A percentile compares a stretch with the other conserved stretches of the same genome.
Conservation (phyloP, 2,888 invertebrate genomes). For the Opisthograptis luteolata region DNA sequence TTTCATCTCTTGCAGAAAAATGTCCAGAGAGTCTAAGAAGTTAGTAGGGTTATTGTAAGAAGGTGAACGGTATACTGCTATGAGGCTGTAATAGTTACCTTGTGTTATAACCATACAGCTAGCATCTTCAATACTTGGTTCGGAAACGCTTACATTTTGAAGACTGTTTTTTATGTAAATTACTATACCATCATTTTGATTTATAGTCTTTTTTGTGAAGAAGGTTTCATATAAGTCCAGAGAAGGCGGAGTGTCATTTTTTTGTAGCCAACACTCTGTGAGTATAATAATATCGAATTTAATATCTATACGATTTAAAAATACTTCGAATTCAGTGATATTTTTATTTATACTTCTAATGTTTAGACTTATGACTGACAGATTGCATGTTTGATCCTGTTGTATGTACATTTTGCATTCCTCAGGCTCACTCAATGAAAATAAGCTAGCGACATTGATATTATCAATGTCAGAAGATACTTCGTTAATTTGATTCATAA, state of each 20-base stretch:
- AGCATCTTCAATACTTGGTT: background rate
- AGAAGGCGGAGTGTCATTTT: background rate
- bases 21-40: background rate
- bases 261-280: background rate
- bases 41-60: background rate
- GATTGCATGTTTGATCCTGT: background rate
- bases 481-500: background rate
- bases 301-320: background rate
- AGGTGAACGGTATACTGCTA: background rate
- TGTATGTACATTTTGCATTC: background rate
- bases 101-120: background rate
- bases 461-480: background rate
- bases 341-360: background rate
- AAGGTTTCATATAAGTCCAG: background rate
- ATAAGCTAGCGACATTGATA: background rate
- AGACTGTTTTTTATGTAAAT: background rate
- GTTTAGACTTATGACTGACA: background rate
- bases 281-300: background rate
- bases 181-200: background rate
- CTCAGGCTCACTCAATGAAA: background rate
- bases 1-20: background rate
- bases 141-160: background rate
- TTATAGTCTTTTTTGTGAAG: background rate
- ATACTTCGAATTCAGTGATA: background rate
- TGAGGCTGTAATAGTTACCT: background rate